phyloP scores from a whole-genome alignment of 2,888 invertebrate genomes.

The Sipha maydis region DNA sequence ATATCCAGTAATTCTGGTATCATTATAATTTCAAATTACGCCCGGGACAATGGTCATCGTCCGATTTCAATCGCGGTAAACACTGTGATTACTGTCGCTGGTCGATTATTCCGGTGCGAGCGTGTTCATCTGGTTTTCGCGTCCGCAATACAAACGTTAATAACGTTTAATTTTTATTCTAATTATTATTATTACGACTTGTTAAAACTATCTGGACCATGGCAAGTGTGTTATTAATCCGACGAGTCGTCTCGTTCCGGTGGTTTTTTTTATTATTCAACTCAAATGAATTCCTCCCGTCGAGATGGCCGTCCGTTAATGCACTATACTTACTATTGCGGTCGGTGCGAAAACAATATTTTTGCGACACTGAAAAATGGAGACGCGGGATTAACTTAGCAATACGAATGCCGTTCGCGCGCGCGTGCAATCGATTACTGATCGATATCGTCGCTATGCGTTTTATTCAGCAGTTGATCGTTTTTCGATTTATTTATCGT shows the following conservation, averaged over 20 bases:
- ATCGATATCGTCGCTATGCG: too few species aligned
- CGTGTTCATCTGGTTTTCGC: neutral
- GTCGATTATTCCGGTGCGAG: neutral
- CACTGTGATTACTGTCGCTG: neutral
- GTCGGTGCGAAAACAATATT: too few species aligned
- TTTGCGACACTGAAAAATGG: too few species aligned
- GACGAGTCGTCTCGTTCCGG: neutral
- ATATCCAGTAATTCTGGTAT: too few species aligned
- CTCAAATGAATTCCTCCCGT: neutral
- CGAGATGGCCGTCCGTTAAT: neutral
- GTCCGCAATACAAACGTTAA: neutral
- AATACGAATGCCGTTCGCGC: too few species aligned
- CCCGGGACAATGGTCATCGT: neutral
- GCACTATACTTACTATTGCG: neutral
- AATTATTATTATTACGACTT: neutral
- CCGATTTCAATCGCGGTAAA: neutral
- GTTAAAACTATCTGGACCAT: neutral
- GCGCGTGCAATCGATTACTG: too few species aligned
- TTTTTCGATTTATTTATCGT: too few species aligned
- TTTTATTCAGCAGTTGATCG: too few species aligned
- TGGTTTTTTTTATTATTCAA: neutral
- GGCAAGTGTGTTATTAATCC: neutral
- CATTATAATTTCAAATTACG: neutral
- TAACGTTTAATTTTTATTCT: neutral
- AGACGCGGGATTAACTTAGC: too few species aligned